Evolutionary conservation across 2,113 vertebrate species (phyloP), one percentile per base, ranked within the genome.

Genomic region (Brachypteracias leptosomus): DNA sequence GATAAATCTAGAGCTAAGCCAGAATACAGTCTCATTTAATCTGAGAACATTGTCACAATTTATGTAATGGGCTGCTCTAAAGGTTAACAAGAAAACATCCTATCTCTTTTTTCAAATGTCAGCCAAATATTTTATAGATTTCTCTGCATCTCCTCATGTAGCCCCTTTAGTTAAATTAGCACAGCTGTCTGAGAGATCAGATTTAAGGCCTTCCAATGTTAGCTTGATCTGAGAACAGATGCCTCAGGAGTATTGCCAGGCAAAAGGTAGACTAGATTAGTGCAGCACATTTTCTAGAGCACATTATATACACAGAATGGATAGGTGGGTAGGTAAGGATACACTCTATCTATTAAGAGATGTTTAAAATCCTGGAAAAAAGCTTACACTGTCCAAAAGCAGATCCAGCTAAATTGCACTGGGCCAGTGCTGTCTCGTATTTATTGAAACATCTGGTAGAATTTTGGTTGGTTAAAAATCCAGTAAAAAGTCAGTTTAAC

Each of bases 51-150:
- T 97, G 89, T 97, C 74, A 82, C 84, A 97, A 95, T 96, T 96
- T 95, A 96, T 92, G 72, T 89, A 96, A 96, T 87, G 46, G 84
- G 76, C 59, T 95, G 49, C 62, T 96, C 73, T 96, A 93, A 97
- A 97, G 85, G 82, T 91, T 97, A 97, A 97, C 79, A 89, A 97
- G 85, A 97, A 97, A 97, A 95, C 76, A 96, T 90, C 59, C 91
- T 94, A 95, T 97, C 96, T 96, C 61, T 96, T 97, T 95, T 97
- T 96, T 93, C 77, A 96, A 97, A 97, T 97, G 95, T 97, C 93
- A 92, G 89, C 78, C 79, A 95, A 97, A 93, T 86, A 93, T 92
- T 97, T 96, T 95, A 97, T 88, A 96, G 94, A 95, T 90, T 96
- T 97, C 85, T 95, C 40, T 91, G 52, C 72, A 84, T 94, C 47